Conservation (phyloP, 2,888 invertebrate species). For the Noctua pronuba region DNA sequence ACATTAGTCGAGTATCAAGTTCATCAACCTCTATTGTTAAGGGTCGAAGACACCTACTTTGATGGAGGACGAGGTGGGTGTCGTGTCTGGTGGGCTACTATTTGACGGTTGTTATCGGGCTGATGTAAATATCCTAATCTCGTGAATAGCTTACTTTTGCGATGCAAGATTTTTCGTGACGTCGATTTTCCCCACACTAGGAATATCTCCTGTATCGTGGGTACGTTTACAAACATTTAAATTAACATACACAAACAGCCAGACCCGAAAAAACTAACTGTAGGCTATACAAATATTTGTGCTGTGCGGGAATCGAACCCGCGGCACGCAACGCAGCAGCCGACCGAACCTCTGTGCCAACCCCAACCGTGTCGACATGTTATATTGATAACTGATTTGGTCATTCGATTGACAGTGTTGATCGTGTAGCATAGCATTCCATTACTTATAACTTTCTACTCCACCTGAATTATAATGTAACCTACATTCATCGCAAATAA, state of each 20-base stretch:
- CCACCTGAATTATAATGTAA: no score
- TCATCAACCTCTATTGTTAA: not conserved
- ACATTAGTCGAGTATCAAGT: not conserved
- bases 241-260: not conserved
- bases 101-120: not conserved
- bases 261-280: not conserved
- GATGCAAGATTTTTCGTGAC: not conserved
- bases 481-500: no score
- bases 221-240: not conserved
- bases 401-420: not conserved
- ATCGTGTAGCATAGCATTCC: no score
- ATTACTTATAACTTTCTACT: no score
- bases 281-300: not conserved
- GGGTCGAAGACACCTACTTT: not conserved
- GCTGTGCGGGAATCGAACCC: not conserved
- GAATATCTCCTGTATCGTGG: not conserved
- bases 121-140: not conserved
- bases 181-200: no score
- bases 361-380: not conserved
- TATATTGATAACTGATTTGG: not conserved
- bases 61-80: not conserved
- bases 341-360: not conserved
- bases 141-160: not conserved
- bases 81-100: not conserved
- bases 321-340: not conserved